Conservation (phyloP, 2,797 vertebrate genomes). For the Pogoniulus pusillus region DNA sequence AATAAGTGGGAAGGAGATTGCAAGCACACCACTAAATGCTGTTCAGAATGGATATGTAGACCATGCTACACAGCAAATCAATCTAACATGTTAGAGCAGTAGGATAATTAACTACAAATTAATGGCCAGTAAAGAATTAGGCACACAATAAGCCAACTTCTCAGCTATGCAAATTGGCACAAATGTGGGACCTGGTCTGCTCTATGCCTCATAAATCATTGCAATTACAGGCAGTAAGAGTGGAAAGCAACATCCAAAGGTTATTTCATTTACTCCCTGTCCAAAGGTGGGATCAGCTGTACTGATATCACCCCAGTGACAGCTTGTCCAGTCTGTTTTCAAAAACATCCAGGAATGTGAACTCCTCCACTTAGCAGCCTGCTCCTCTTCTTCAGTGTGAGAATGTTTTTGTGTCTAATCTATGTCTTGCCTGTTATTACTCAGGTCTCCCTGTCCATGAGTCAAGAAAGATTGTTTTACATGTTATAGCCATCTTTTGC, state of each 20-base stretch:
- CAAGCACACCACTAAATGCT: not conserved
- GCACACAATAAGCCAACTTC: not conserved
- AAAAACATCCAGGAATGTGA: not conserved
- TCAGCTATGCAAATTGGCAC: slow-evolving; percentile 16
- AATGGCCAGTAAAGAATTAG: slow-evolving; percentile 32
- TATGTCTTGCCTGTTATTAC: not conserved
- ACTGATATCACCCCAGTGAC: not conserved
- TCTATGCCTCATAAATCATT: slow-evolving; percentile 6
- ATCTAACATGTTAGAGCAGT: slow-evolving; percentile 8
- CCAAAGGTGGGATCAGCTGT: not conserved
- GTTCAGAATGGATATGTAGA: not conserved
- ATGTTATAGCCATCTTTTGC: not conserved
- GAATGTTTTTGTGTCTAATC: not conserved
- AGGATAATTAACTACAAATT: slow-evolving; percentile 45
- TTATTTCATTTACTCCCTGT: not conserved
- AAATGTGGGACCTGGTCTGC: not conserved
- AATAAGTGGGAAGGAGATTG: not conserved
- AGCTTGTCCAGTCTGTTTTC: not conserved
- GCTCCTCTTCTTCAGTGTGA: not conserved
- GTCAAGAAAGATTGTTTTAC: not conserved
- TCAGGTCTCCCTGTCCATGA: not conserved
- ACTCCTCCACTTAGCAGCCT: not conserved
- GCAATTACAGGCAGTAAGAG: slow-evolving; percentile 23
- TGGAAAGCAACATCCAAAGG: not conserved
- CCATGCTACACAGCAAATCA: not conserved